Percentiles rank a stretch among this genome's conserved stretches.
Conservation (phyloP, 2,113 vertebrate genomes). For the Thamnaconus septentrionalis region DNA sequence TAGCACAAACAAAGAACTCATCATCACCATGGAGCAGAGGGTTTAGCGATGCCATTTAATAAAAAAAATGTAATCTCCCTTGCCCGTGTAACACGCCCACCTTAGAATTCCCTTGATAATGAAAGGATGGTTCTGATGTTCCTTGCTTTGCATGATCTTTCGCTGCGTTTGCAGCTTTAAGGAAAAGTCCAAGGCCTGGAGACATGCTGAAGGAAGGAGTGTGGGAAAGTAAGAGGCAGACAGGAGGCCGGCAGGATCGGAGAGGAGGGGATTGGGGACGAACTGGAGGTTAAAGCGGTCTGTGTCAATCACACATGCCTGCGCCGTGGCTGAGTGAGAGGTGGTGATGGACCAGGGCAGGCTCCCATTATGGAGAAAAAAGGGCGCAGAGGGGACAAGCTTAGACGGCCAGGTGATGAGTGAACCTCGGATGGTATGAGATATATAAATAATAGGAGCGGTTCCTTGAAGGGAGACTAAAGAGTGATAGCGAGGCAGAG, state of each 20-base stretch:
- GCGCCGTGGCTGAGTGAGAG: slow-evolving; percentile 52
- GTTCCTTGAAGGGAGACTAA: slow-evolving; percentile 19
- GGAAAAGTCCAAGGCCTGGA: neutral
- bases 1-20: no score
- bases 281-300: slow-evolving; percentile 21
- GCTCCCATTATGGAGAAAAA: slow-evolving; percentile 42
- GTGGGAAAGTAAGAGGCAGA: slow-evolving; percentile 13
- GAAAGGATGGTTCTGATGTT: no score
- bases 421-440: slow-evolving; percentile 27
- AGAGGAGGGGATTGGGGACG: slow-evolving; percentile 1
- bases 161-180: neutral
- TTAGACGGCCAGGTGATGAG: slow-evolving; percentile 46
- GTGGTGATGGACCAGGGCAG: slow-evolving; percentile 58
- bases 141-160: no score
- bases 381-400: slow-evolving; percentile 53
- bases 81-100: no score
- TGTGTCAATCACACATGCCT: slow-evolving; percentile 38
- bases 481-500: slow-evolving; percentile 12
- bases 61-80: no score
- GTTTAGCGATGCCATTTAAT: no score
- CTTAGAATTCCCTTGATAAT: no score
- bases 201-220: neutral
- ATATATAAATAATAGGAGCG: slow-evolving; percentile 33
- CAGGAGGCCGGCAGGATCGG: neutral
- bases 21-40: no score